phyloP scores from a whole-genome alignment of 2,113 vertebrate genomes.

The Ginglymostoma cirratum region DNA sequence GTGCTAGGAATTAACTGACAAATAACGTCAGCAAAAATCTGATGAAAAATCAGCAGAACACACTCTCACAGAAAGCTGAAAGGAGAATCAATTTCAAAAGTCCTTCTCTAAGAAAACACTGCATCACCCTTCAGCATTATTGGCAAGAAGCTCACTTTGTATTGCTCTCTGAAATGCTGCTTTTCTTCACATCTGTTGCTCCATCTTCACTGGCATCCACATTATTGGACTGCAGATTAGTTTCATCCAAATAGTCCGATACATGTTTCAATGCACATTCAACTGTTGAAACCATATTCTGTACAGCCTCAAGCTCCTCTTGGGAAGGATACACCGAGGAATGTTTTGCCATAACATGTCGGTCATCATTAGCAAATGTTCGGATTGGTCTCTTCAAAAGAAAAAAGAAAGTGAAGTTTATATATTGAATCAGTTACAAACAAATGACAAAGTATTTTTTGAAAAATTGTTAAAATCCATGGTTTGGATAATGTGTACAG shows the following conservation, averaged over 20 bases:
- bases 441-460: not conserved
- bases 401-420: not conserved
- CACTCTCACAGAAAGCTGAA: not conserved
- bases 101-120: not conserved
- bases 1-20: not conserved
- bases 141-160: slow-evolving; percentile 65
- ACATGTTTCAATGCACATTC: slow-evolving; percentile 95
- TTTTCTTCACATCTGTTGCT: slow-evolving; percentile 56
- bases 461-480: not conserved
- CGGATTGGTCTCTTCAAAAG: slow-evolving; percentile 85
- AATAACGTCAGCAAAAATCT: not conserved
- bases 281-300: slow-evolving; percentile 93
- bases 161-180: slow-evolving; percentile 61
- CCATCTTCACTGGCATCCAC: slow-evolving; percentile 57
- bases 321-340: slow-evolving; percentile 96
- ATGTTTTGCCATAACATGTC: slow-evolving; percentile 98
- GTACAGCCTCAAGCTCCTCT: slow-evolving; percentile 89
- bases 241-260: slow-evolving; percentile 89
- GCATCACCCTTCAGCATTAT: slow-evolving; percentile 36
- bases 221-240: slow-evolving; percentile 45
- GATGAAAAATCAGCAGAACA: not conserved
- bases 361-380: slow-evolving; percentile 96
- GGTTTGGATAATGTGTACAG: not conserved
- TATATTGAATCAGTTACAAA: not conserved
- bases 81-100: not conserved